These are phyloP conservation scores for Indicator indicator DNA, from an alignment of 2,113 vertebrate species.

Conservation along the genomic window DNA sequence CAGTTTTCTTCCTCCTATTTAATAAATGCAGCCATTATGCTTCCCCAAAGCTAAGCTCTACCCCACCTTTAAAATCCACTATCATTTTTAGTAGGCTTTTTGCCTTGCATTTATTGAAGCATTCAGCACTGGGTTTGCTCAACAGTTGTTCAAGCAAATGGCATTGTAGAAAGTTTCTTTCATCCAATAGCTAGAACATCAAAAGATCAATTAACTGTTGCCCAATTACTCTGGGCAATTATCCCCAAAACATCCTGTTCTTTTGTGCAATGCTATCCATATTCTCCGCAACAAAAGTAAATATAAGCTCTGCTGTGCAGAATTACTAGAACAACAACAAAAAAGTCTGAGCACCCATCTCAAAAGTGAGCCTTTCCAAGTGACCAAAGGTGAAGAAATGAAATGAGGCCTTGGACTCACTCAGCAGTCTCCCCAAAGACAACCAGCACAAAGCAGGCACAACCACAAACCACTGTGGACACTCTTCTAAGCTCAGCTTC, in stretches of 20 bases:
- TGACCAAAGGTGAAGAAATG: neutral
- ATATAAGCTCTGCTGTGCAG: neutral
- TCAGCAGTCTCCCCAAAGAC: neutral
- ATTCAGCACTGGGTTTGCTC: neutral
- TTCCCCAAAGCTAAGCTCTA: neutral
- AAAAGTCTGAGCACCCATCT: neutral
- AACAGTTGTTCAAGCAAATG: neutral
- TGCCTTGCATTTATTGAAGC: neutral
- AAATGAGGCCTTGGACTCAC: accelerated
- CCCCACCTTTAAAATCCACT: neutral
- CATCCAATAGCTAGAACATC: neutral
- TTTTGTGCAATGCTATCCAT: neutral
- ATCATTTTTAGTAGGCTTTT: neutral
- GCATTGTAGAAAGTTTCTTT: neutral
- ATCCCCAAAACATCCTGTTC: neutral
- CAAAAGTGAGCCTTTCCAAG: neutral
- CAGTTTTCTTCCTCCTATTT: neutral
- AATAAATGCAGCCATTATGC: neutral
- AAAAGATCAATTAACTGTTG: neutral
- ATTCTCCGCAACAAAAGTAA: neutral
- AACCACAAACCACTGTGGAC: accelerated
- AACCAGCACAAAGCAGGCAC: neutral
- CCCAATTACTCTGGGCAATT: neutral
- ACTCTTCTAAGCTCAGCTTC: neutral
- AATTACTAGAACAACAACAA: neutral